Percentiles rank a stretch among this genome's conserved stretches.
These are phyloP conservation scores for Centrocercus urophasianus DNA, from an alignment of 2,113 vertebrate genomes.

Conservation along the genomic window DNA sequence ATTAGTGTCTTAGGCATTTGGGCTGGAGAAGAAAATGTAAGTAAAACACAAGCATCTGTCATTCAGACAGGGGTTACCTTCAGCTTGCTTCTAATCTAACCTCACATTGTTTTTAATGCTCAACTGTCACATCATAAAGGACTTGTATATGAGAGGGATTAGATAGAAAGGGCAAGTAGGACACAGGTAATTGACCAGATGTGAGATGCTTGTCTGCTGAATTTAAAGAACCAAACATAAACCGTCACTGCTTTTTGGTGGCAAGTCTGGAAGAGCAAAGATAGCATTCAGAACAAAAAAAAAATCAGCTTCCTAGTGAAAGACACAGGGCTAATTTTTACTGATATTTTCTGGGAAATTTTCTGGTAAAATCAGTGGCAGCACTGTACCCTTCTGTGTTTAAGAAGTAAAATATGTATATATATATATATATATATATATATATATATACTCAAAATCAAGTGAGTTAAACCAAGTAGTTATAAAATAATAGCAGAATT, in stretches of 20 bases:
- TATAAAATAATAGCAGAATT: background rate
- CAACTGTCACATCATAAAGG: conserved; percentile 56
- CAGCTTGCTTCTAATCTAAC: conserved; percentile 48
- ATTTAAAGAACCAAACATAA: conserved; percentile 44
- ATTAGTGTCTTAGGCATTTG: background rate
- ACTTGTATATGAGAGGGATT: conserved; percentile 44
- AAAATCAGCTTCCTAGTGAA: background rate
- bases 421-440: too few species aligned
- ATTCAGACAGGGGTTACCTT: conserved; percentile 67
- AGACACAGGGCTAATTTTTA: background rate
- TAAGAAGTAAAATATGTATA: background rate
- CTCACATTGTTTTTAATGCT: conserved; percentile 69
- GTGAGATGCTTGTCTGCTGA: conserved; percentile 29
- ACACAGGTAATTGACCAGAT: conserved; percentile 65
- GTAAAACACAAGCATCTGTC: conserved; percentile 35
- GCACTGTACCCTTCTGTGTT: background rate
- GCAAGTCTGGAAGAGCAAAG: background rate
- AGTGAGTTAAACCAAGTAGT: background rate
- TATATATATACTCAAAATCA: background rate
- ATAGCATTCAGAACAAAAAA: background rate
- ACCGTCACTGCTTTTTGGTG: background rate
- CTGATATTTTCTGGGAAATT: background rate
- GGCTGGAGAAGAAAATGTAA: conserved; percentile 38
- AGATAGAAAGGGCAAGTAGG: conserved; percentile 61
- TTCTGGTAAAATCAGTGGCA: background rate